These are phyloP conservation scores for Drosophila leonis DNA, from an alignment of 2,888 invertebrate genomes.

Conservation along the genomic window DNA sequence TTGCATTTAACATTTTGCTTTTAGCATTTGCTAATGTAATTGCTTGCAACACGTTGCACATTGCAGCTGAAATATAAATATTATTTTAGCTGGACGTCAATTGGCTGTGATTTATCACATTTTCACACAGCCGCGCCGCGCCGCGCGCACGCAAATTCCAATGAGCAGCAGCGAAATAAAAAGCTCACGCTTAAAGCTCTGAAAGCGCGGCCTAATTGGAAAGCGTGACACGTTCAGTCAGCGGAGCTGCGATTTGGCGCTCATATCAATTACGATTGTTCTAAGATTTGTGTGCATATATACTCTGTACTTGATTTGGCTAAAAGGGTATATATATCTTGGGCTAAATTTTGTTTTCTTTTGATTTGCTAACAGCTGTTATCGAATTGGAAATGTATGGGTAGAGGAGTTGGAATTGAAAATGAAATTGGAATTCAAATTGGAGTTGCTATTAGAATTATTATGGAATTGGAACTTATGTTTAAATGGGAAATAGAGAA, in stretches of 20 bases:
- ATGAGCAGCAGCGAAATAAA: constrained; percentile 1
- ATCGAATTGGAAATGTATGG: background rate
- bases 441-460: background rate
- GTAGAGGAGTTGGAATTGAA: background rate
- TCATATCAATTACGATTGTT: constrained; percentile 37
- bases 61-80: constrained; percentile 9
- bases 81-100: constrained; percentile 10
- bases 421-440: background rate
- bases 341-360: background rate
- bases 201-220: constrained; percentile 40
- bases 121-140: constrained; percentile 15
- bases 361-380: background rate
- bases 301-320: constrained; percentile 11
- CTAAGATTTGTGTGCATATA: constrained; percentile 13
- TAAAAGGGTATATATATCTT: background rate
- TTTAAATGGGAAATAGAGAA: background rate
- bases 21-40: constrained; percentile 35
- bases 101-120: constrained; percentile 25
- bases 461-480: background rate
- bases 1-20: constrained; percentile 22
- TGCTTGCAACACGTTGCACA: constrained; percentile 57
- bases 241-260: constrained; percentile 9
- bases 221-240: constrained; percentile 60
- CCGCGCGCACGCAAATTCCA: constrained; percentile 17
- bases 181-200: constrained; percentile 39